Evolutionary conservation across 2,888 invertebrate genomes (phyloP), one percentile per base, ranked within the genome.

Genomic region (Chelonus formosanus): DNA sequence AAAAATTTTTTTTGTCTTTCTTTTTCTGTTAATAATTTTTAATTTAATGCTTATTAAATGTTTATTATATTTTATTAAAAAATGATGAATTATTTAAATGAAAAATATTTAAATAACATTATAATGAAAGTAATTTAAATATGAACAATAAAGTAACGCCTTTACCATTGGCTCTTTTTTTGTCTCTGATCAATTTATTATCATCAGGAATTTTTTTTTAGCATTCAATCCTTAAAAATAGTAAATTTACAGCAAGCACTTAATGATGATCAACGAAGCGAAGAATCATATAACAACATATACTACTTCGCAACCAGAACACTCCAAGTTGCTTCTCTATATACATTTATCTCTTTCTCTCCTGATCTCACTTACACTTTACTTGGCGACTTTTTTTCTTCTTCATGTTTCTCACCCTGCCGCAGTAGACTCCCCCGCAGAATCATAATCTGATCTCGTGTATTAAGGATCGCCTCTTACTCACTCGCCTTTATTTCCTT

Each of bases 401-500:
- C 43, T 56, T 61, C 55, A 47, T 64, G 43, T 55, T 44, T 63
- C 63, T 32, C 63, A 57, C 60, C 64, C 58, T 52, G 35, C 7
- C 32, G 40, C 40, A 40, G 50, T 48, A 62, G 61, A 77, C 79
- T 78, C 78, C 80, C 77, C 80, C 79, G 79, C 78, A 75, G 74
- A 81, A 80, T 80, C 77, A 81, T 81, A 81, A 80, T 81, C 81
- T 78, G 80, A 81, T 81, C 80, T 81, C 78, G 40, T 40, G 77
- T 80, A 81, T 81, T 79, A 80, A 79, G 76, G 77, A 80, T 80
- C 77, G 76, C 74, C 75, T 75, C 67, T 70, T 44, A 47, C 58
- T 34, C 47, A 44, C 58, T 52, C 58, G 7, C n/a, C 53, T 56
- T 55, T 52, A 53, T 60, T 45, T 53, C 57, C 54, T 52, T 47